A percentile compares a stretch with the other conserved stretches of the same genome.
Evolutionary conservation across 2,888 invertebrate species (phyloP).

Genomic region (Dryococelus australis): DNA sequence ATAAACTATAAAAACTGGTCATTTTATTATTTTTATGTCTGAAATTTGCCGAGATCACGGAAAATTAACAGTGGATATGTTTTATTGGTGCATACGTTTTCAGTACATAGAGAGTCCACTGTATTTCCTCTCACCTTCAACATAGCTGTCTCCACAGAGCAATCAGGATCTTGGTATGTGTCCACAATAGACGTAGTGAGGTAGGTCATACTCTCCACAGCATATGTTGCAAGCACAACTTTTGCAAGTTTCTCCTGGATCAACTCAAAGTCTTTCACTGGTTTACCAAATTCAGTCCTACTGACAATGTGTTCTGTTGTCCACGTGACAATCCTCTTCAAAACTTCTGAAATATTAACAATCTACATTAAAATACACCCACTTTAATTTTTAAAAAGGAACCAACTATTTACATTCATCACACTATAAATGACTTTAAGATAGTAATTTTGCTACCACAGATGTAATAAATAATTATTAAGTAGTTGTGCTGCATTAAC

Average conservation of each 20-base stretch:
- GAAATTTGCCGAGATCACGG: no score
- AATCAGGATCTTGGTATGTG: constrained; percentile 77
- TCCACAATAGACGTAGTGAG: constrained; percentile 83
- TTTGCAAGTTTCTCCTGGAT: constrained; percentile 62
- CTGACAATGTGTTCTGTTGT: constrained; percentile 63
- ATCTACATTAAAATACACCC: constrained; percentile 48
- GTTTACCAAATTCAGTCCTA: constrained; percentile 61
- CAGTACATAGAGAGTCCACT: no score
- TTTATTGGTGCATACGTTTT: no score
- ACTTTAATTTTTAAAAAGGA: no score
- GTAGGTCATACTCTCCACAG: constrained; percentile 87
- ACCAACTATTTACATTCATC: no score
- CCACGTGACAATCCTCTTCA: constrained; percentile 62
- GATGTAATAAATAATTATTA: no score
- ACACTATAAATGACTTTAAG: no score
- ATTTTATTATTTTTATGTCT: no score
- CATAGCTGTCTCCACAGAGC: constrained; percentile 79
- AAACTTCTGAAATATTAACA: constrained; percentile 58
- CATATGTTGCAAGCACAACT: constrained; percentile 68
- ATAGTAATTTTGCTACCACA: no score
- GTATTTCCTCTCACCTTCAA: constrained; percentile 66
- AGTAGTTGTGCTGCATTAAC: no score
- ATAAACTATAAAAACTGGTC: no score
- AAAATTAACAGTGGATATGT: no score
- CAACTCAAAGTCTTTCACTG: constrained; percentile 60